Base-by-base conservation (phyloP, 2,113 vertebrate species). In the Cavia aperea region DNA sequence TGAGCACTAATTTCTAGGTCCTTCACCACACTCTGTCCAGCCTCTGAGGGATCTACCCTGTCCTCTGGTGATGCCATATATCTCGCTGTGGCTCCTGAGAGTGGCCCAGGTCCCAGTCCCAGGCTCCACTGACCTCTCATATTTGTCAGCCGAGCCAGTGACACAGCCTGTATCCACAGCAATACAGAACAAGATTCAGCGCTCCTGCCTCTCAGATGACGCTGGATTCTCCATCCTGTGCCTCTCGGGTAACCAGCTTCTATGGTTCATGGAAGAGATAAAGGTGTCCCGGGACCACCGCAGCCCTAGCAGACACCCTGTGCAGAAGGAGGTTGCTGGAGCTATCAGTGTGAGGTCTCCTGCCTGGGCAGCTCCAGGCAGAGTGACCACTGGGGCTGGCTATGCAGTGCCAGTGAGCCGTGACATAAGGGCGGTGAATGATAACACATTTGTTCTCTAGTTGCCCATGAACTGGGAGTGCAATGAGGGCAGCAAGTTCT, bases 331-430 rank as follows among this genome's bases (percentile, higher is more conserved):
- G 2, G 89, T 95, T 62, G 5, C 36, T 0, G 81, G 95, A n/a
- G 0, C 0, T 95, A 89, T 31, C 86, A 88, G 51, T 96, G 94
- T 72, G 49, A 91, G n/a, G 36, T 70, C 65, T 88, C 51, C 72
- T 93, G 92, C 39, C 2, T 0, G 0, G 9, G 4, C 66, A 62
- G 2, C 68, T 12, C 4, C 23, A 10, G 2, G 0, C 66, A 0
- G 82, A 97, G 94, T 54, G 33, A 16, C 26, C 19, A n/a, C 4
- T 43, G 8, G 19, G n/a, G 26, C 36, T 75, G 49, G 58, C 18
- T 5, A 7, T 65, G 49, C 33, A 33, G 4, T 5, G 36, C 12
- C 26, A 85, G 16, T 77, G 46, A 77, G 24, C 60, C 29, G 14
- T 31, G 43, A 49, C 24, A 49, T 49, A 39, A 43, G 39, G 39